Evolutionary conservation across 2,888 invertebrate genomes (phyloP), one percentile per base, ranked within the genome.

Genomic region (Stenurella melanura): DNA sequence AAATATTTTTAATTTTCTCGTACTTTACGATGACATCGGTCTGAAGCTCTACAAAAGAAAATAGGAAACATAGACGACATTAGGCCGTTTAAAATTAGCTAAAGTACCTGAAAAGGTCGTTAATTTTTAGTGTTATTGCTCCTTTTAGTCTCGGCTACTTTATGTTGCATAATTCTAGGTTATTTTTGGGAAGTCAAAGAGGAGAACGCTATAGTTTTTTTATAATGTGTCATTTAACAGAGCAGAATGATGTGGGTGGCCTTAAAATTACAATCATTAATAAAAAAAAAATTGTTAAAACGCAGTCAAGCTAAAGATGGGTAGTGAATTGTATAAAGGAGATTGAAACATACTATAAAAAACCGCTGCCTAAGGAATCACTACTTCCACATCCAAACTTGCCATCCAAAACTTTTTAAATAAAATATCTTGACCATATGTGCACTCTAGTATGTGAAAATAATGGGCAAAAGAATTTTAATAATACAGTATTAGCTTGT

Each of bases 91-190:
- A 78, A 78, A 82, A 82, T 83, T 83, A 83, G 78, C 58, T 70
- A 70, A 78, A 74, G 78, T 80, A 83, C 82, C 81, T 82, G 79
- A 75, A 78, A 75, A 56, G 73, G 77, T 80, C 79, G 81, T 83
- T 81, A 81, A 78, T 71, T 80, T 83, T 82, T 83, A 83, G 81
- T 83, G 81, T 81, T 81, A 81, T 82, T 66, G 78, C 71, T 63
- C 19, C 64, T 61, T 67, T 73, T 60, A 54, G 60, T 18, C 54
- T 12, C 10, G 61, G 42, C 60, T 77, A 34, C 74, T 79, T 78
- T 79, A 77, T 78, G 77, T 78, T 68, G 71, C 68, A 66, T 80
- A 66, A 78, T 73, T 64, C 34, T 70, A 42, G 67, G 64, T 50
- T 74, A 60, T 42, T 70, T 69, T 17, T 57, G 30, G 56, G 30